Evolutionary conservation across 2,888 invertebrate genomes (phyloP).

Genomic region (Tenthredo amoena): DNA sequence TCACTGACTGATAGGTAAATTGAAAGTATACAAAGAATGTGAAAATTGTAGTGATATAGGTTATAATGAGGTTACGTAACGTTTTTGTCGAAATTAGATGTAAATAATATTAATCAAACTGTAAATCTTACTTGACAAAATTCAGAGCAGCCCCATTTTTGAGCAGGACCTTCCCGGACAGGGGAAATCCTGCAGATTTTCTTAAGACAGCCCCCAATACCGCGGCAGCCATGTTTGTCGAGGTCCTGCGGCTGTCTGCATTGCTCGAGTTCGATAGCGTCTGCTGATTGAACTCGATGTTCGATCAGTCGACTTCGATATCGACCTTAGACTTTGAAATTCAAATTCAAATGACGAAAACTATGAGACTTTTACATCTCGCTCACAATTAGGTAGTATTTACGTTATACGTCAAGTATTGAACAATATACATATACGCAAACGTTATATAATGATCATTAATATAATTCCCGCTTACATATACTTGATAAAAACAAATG

Average conservation of each 20-base stretch:
- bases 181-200: conserved; percentile 80
- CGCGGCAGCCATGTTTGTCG: conserved; percentile 70
- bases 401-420: neutral
- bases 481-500: neutral
- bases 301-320: neutral
- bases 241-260: conserved; percentile 42
- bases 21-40: neutral
- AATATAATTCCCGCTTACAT: neutral
- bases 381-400: neutral
- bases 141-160: conserved; percentile 79
- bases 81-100: conserved; percentile 55
- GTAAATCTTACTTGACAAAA: conserved; percentile 80
- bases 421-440: neutral
- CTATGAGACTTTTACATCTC: neutral
- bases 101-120: neutral
- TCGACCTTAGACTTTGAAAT: neutral
- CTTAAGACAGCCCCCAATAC: conserved; percentile 80
- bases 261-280: conserved; percentile 5
- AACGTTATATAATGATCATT: neutral
- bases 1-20: neutral
- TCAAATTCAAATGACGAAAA: conserved; percentile 17
- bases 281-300: conserved; percentile 9
- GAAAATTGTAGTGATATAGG: conserved; percentile 15
- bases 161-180: conserved; percentile 76
- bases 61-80: conserved; percentile 63